Conservation (phyloP, 2,888 invertebrate genomes). For the Philonicus albiceps region DNA sequence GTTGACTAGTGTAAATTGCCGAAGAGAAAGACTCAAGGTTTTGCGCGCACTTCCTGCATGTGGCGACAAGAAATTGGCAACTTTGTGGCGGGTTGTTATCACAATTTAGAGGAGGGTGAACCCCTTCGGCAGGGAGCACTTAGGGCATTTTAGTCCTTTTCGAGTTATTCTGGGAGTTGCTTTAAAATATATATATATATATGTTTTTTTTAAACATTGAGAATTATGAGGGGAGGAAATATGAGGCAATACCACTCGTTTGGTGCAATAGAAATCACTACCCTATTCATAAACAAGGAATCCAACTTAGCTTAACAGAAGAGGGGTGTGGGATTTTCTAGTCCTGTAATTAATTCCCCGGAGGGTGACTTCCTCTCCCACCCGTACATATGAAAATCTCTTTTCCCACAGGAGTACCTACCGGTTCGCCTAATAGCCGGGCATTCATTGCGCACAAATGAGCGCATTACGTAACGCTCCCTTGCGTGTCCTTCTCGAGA, state of each 20-base stretch:
- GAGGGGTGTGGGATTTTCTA: neutral
- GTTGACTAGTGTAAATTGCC: neutral
- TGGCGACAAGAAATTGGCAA: neutral
- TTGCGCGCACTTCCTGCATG: neutral
- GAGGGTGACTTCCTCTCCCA: neutral
- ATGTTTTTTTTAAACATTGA: neutral
- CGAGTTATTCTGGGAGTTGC: neutral
- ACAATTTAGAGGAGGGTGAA: neutral
- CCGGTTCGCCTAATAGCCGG: neutral
- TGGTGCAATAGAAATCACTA: slow-evolving; percentile 17
- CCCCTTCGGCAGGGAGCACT: neutral
- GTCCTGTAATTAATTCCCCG: slow-evolving; percentile 34
- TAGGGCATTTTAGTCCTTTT: neutral
- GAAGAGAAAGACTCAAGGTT: neutral
- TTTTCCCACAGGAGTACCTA: neutral
- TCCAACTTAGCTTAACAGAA: slow-evolving; percentile 28
- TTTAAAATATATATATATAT: neutral
- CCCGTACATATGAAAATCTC: neutral
- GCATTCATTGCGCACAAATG: slow-evolving; percentile 11
- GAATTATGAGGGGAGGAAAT: neutral
- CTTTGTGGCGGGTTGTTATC: neutral
- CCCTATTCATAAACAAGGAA: slow-evolving; percentile 45
- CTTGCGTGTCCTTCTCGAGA: neutral
- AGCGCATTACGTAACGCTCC: neutral
- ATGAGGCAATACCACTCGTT: neutral